Percentiles rank a stretch among this genome's conserved stretches.
phyloP scores from a whole-genome alignment of 2,113 vertebrate species.

The Ameiurus melas region DNA sequence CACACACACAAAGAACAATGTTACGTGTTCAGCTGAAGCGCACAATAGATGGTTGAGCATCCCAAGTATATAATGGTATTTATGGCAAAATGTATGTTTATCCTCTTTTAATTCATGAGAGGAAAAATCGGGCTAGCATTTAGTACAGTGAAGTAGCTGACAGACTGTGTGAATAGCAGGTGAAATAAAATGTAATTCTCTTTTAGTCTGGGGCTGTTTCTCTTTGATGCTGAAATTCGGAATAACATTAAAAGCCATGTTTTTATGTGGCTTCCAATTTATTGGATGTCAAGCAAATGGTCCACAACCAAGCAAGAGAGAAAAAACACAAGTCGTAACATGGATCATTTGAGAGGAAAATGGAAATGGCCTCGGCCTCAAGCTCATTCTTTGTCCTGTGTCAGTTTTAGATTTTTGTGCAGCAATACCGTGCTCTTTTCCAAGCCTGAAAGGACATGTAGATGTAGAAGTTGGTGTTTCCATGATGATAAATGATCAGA shows the following conservation, averaged over 20 bases:
- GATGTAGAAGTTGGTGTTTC: not conserved
- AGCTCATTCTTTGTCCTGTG: not conserved
- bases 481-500: not conserved
- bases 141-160: not conserved
- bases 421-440: not conserved
- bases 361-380: constrained; percentile 42
- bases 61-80: constrained; percentile 48
- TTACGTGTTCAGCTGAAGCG: not conserved
- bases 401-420: constrained; percentile 6
- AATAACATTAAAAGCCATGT: constrained; percentile 32
- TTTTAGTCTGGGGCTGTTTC: constrained; percentile 5
- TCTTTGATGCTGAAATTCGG: not conserved
- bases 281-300: constrained; percentile 14
- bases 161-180: not conserved
- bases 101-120: constrained; percentile 37
- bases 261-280: constrained; percentile 38
- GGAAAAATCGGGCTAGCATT: constrained; percentile 11
- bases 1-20: not conserved
- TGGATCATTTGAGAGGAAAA: constrained; percentile 53
- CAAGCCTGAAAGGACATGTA: not conserved
- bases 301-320: not conserved
- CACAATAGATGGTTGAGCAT: constrained; percentile 33
- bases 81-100: constrained; percentile 63
- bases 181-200: not conserved
- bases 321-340: constrained; percentile 40